phyloP scores from a whole-genome alignment of 2,888 invertebrate species.

The Erebia epiphron region DNA sequence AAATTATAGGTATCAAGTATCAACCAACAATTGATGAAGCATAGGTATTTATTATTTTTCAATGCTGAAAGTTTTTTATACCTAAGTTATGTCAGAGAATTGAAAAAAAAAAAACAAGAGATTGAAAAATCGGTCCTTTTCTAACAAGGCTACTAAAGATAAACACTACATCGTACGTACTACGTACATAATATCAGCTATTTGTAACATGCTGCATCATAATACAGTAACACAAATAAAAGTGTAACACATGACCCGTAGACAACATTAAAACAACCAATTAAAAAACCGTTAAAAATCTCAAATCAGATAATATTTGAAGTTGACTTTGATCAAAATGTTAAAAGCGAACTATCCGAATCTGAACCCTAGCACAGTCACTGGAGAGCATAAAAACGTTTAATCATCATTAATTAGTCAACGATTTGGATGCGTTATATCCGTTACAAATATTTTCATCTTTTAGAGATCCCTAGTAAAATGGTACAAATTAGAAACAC shows the following conservation, averaged over 20 bases:
- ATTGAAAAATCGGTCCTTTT: no score
- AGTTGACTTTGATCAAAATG: conserved; percentile 20
- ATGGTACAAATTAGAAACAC: background rate
- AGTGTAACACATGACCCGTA: conserved; percentile 15
- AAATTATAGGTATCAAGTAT: no score
- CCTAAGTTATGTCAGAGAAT: no score
- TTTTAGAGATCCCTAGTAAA: conserved; percentile 3
- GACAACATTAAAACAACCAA: conserved; percentile 21
- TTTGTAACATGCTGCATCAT: no score
- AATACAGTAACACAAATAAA: conserved; percentile 1
- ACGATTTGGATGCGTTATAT: conserved; percentile 22
- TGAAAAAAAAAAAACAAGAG: no score
- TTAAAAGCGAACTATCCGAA: background rate
- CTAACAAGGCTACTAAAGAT: no score
- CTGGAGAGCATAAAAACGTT: conserved; percentile 11
- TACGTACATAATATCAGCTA: no score
- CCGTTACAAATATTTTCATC: conserved; percentile 22
- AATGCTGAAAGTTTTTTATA: no score
- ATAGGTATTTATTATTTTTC: no score
- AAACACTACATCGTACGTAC: no score
- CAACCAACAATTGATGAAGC: no score
- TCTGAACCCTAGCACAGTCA: conserved; percentile 1
- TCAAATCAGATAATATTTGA: conserved; percentile 21
- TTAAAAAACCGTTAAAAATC: conserved; percentile 27
- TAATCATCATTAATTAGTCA: conserved; percentile 23